A percentile compares a stretch with the other conserved stretches of the same genome.
Conservation (phyloP, 2,888 invertebrate species). For the Mythimna albipuncta region DNA sequence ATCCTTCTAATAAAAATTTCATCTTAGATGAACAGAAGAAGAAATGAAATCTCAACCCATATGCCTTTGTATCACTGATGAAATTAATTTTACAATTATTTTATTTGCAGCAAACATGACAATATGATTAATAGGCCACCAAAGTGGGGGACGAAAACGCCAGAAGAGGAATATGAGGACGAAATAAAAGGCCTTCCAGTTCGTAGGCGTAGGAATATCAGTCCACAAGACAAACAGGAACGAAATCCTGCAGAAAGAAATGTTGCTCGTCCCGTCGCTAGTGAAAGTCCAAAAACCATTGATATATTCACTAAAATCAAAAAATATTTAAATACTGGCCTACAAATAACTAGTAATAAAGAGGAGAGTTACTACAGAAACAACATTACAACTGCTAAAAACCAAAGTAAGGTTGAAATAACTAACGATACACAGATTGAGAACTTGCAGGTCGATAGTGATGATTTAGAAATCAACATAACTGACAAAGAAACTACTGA, state of each 20-base stretch:
- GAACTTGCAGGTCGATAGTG: neutral
- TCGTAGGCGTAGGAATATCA: slow-evolving; percentile 72
- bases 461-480: neutral
- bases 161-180: slow-evolving; percentile 81
- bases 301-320: neutral
- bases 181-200: slow-evolving; percentile 80
- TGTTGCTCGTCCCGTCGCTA: neutral
- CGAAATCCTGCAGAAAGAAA: neutral
- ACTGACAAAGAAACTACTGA: neutral
- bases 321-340: neutral
- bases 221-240: neutral
- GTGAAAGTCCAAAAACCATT: neutral
- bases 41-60: too few relatives aligned
- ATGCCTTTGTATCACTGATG: too few relatives aligned
- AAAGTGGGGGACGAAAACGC: slow-evolving; percentile 24
- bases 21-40: too few relatives aligned
- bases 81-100: neutral
- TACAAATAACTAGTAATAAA: neutral
- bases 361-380: neutral
- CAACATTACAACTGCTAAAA: neutral
- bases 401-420: neutral
- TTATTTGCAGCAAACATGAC: slow-evolving; percentile 40
- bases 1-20: too few relatives aligned
- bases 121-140: neutral
- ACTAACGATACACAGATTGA: slow-evolving; percentile 6